Evolutionary conservation across 2,888 invertebrate species (phyloP), one percentile per base, ranked within the genome.

Genomic region (Oxyteleia sp.): DNA sequence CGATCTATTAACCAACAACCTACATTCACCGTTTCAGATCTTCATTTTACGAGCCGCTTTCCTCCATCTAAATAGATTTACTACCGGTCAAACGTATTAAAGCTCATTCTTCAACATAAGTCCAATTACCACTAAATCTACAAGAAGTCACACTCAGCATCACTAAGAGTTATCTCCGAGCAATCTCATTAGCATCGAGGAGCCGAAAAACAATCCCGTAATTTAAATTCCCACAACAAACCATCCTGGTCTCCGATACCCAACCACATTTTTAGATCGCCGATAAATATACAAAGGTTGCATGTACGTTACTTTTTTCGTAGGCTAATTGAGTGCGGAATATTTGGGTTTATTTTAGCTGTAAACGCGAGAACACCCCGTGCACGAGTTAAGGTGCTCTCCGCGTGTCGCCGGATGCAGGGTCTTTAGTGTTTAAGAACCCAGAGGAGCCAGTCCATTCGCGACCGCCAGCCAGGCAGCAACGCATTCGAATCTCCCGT

Each of bases 391-490:
- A 86, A 87, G 86, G 85, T 82, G 85, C 78, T 86, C 84, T 66
- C 61, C 53, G 75, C 68, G 87, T 89, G 87, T 88, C 89, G 83
- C 86, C 79, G 85, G 85, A 85, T 89, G 88, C 89, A 85, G 86
- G 83, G 86, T 82, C 86, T 88, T 85, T 84, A 87, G 87, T 86
- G 89, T 89, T 88, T 89, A 90, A 89, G 85, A 82, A 85, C 20
- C 41, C 82, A 72, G 81, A 84, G 86, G 78, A 89, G 88, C 88
- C 91, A 91, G 91, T 91, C 85, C 88, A 90, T 89, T 91, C 90
- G 91, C 91, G 91, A 88, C 90, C 90, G 91, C 88, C 91, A 91
- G 81, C 88, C 91, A 84, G 87, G 90, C 90, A 89, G 90, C 90
- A 88, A 87, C 89, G 90, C 89, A 87, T 85, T 88, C 88, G 87